Conservation (phyloP, 2,888 invertebrate species). For the Enoplolaimus lenunculus region DNA sequence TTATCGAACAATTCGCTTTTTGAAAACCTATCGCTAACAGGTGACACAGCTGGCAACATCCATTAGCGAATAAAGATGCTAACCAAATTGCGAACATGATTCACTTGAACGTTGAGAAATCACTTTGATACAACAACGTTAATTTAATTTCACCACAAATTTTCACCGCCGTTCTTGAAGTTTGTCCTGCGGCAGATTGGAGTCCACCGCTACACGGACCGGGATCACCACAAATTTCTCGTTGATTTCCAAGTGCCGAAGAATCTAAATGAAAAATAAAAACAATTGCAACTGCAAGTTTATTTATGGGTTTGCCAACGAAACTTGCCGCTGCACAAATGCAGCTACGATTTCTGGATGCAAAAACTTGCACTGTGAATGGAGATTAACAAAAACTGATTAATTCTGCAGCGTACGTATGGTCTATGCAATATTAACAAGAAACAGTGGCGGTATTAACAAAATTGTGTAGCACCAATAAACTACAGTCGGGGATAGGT, state of each 20-base stretch:
- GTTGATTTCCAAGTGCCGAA: no score
- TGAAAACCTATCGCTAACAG: background rate
- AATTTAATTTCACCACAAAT: constrained; percentile 60
- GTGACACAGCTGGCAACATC: background rate
- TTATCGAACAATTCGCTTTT: background rate
- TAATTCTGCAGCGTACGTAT: no score
- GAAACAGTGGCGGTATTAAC: no score
- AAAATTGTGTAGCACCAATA: no score
- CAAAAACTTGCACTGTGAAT: no score
- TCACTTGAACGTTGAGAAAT: constrained; percentile 63
- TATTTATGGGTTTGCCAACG: background rate
- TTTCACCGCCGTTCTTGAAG: constrained; percentile 22
- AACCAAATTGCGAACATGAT: constrained; percentile 73
- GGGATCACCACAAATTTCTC: no score
- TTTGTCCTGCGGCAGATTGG: background rate
- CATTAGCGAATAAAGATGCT: constrained; percentile 40
- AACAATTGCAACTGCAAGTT: background rate
- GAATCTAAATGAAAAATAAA: background rate
- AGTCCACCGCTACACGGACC: background rate
- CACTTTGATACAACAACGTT: constrained; percentile 57
- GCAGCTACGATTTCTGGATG: no score
- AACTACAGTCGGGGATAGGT: no score
- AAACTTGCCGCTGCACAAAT: no score
- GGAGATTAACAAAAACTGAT: no score
- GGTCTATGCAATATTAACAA: no score